phyloP scores from a whole-genome alignment of 1,140 invertebrate species.

The Brachionus calyciflorus region DNA sequence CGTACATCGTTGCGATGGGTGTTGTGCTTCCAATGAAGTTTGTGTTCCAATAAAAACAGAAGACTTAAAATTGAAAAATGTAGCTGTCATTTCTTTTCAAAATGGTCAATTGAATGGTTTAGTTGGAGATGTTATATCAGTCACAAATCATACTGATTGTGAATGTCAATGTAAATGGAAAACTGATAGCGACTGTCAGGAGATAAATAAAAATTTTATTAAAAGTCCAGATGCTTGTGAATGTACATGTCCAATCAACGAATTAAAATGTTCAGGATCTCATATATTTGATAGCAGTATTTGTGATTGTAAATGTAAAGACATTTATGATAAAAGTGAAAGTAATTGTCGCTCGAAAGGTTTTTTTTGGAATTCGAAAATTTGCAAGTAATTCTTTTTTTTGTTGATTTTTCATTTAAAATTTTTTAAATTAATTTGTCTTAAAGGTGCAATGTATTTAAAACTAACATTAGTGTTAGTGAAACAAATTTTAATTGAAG shows the following conservation, averaged over 20 bases:
- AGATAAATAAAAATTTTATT: not conserved
- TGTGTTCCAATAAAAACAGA: conserved; percentile 26
- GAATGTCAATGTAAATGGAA: conserved; percentile 40
- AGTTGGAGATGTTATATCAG: not conserved
- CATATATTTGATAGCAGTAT: conserved; percentile 30
- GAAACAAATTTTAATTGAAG: not conserved
- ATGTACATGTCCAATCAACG: conserved; percentile 16
- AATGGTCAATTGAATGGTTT: not conserved
- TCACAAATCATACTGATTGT: conserved; percentile 40
- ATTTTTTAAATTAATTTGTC: not conserved
- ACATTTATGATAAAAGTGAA: not conserved
- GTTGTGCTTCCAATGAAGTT: conserved; percentile 29
- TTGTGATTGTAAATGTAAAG: conserved; percentile 26
- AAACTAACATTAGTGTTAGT: not conserved
- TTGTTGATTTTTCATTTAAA: not conserved
- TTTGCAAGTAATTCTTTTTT: not conserved
- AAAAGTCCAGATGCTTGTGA: conserved; percentile 32
- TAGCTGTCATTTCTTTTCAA: not conserved
- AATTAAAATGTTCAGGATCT: not conserved
- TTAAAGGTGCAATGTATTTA: not conserved
- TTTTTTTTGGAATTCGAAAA: not conserved
- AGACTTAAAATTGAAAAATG: conserved; percentile 3
- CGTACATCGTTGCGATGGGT: conserved; percentile 37
- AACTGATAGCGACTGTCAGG: conserved; percentile 27
- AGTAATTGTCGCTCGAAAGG: not conserved